Percentiles rank a stretch among this genome's conserved stretches.
Evolutionary conservation across 2,888 invertebrate genomes (phyloP).

Genomic region (Acanthosepion esculentum): DNA sequence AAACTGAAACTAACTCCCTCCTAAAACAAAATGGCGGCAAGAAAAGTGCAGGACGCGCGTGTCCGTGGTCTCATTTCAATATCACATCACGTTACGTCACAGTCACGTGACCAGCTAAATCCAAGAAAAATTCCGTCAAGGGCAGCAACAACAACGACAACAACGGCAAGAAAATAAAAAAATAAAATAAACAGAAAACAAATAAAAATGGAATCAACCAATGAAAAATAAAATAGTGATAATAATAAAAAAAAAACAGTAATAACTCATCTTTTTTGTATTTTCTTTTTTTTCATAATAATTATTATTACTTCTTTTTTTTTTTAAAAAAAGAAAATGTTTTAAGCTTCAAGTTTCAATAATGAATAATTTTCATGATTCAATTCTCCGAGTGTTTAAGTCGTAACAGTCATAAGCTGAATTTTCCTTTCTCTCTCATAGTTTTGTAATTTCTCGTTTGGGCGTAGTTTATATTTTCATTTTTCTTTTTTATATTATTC

Average conservation of each 20-base stretch:
- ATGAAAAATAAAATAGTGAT: background rate
- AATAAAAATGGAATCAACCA: background rate
- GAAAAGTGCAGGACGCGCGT: background rate
- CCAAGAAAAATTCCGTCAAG: background rate
- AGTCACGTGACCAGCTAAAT: background rate
- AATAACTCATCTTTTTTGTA: background rate
- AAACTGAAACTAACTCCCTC: background rate
- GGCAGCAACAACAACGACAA: background rate
- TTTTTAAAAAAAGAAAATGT: background rate
- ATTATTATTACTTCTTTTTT: background rate
- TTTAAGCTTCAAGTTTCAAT: slow-evolving; percentile 10
- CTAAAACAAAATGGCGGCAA: background rate
- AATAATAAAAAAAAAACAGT: background rate
- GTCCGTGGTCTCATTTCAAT: background rate
- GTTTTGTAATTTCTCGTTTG: background rate
- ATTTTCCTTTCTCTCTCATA: background rate
- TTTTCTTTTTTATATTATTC: background rate
- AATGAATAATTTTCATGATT: background rate
- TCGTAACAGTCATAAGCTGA: background rate
- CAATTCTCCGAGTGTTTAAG: background rate
- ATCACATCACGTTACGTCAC: background rate
- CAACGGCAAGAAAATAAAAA: background rate
- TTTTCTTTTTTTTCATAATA: background rate
- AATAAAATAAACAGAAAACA: background rate
- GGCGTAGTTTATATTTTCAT: background rate